Conservation (phyloP, 2,113 vertebrate species). For the Trogon surrucura region DNA sequence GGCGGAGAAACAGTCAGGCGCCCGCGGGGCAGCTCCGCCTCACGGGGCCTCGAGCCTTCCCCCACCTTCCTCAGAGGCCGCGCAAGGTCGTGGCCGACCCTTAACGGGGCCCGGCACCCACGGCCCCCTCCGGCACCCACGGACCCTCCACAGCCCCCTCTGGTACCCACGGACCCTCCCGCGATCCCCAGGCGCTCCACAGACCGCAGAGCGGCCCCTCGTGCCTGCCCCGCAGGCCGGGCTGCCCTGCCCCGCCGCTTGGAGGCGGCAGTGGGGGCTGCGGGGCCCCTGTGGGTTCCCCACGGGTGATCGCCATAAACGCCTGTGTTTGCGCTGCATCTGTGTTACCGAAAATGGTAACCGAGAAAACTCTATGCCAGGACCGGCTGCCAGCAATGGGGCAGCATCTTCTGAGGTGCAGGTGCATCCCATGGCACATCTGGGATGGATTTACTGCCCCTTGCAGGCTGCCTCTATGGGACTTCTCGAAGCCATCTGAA, state of each 20-base stretch:
- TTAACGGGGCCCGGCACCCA: not conserved
- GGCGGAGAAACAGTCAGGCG: not conserved
- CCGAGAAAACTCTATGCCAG: too few species aligned
- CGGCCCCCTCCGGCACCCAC: too few species aligned
- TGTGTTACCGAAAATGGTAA: too few species aligned
- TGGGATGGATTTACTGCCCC: not conserved
- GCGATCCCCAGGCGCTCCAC: not conserved
- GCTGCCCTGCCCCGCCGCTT: too few species aligned
- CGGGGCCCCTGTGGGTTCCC: too few species aligned
- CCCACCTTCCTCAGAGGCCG: fast-evolving
- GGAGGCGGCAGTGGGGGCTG: too few species aligned
- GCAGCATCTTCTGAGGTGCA: not conserved
- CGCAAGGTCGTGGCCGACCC: fast-evolving
- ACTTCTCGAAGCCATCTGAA: fast-evolving
- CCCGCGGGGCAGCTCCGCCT: fast-evolving
- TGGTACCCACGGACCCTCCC: too few species aligned
- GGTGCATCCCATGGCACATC: fast-evolving
- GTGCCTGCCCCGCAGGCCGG: not conserved
- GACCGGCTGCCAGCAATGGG: not conserved
- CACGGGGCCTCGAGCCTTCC: fast-evolving
- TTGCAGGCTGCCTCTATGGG: not conserved
- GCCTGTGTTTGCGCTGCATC: not conserved
- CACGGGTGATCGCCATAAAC: not conserved
- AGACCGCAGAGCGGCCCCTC: too few species aligned
- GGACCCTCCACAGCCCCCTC: too few species aligned